phyloP scores from a whole-genome alignment of 2,888 invertebrate genomes.

The Chalcosyrphus nemorum region DNA sequence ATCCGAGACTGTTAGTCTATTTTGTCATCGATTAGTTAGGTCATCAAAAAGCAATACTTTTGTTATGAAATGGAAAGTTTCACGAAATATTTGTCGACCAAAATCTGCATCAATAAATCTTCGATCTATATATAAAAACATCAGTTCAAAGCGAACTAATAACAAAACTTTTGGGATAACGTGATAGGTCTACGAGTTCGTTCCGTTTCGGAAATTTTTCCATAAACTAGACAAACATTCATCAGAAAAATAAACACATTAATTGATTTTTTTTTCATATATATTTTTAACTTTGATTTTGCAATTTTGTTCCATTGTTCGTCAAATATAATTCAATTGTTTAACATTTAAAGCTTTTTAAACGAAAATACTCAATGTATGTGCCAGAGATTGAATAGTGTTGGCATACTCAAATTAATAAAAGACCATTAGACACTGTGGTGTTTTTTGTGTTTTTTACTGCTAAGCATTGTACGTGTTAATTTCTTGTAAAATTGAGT shows the following conservation, averaged over 20 bases:
- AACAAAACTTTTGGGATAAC: too few species aligned
- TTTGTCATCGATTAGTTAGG: too few species aligned
- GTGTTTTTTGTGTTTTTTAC: neutral
- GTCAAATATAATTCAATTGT: slow-evolving; percentile 20
- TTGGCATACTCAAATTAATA: neutral
- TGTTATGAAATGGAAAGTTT: too few species aligned
- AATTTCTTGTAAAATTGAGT: slow-evolving; percentile 2
- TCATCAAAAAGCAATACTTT: too few species aligned
- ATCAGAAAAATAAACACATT: neutral
- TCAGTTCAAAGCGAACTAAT: too few species aligned
- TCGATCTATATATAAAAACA: too few species aligned
- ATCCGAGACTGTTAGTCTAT: too few species aligned
- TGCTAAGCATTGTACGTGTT: neutral
- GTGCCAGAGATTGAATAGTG: neutral
- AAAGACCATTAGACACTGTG: neutral
- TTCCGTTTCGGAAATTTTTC: too few species aligned
- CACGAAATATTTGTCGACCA: too few species aligned
- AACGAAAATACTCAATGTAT: slow-evolving; percentile 41
- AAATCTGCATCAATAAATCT: too few species aligned
- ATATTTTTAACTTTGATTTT: slow-evolving; percentile 49
- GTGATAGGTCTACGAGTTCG: too few species aligned
- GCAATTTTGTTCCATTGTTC: slow-evolving; percentile 34
- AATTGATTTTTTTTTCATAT: neutral
- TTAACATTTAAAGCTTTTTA: slow-evolving; percentile 48
- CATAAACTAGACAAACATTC: too few species aligned